These are phyloP conservation scores for Neolamprologus kungweensis DNA, from an alignment of 2,113 vertebrate genomes.

Conservation along the genomic window DNA sequence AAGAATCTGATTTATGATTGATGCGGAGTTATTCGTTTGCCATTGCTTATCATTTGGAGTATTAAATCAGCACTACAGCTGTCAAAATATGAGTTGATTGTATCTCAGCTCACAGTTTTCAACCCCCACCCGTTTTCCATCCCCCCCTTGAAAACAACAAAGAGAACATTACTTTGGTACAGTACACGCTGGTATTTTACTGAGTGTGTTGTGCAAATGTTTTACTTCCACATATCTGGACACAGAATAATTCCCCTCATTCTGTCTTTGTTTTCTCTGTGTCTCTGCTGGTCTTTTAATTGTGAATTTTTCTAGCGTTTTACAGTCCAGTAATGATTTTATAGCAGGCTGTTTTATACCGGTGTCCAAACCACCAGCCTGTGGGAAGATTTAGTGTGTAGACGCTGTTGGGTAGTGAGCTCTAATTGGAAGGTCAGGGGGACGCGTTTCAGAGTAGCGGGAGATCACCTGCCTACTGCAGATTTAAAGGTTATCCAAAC, in stretches of 20 bases:
- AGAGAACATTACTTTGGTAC: neutral
- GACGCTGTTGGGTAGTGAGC: conserved; percentile 44
- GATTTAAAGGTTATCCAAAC: conserved; percentile 85
- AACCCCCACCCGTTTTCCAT: neutral
- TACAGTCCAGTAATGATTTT: conserved; percentile 63
- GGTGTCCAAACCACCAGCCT: conserved; percentile 56
- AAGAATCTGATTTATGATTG: neutral
- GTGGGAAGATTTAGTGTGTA: conserved; percentile 63
- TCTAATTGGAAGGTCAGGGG: conserved; percentile 71
- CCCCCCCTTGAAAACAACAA: neutral
- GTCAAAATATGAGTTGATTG: neutral
- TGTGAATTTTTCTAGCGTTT: conserved; percentile 56
- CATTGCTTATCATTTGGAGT: neutral
- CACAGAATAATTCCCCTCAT: conserved; percentile 32
- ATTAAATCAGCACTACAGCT: neutral
- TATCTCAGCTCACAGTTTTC: neutral
- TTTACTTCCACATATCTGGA: conserved; percentile 47
- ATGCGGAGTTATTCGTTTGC: neutral
- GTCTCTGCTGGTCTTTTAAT: conserved; percentile 47
- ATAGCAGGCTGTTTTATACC: conserved; percentile 58
- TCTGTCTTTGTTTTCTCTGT: conserved; percentile 52
- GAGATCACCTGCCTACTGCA: conserved; percentile 56
- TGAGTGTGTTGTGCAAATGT: conserved; percentile 49
- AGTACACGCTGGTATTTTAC: neutral
- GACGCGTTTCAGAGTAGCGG: conserved; percentile 61